Percentiles rank a stretch among this genome's conserved stretches.
Evolutionary conservation across 2,113 vertebrate genomes (phyloP).

Genomic region (Gasterosteus aculeatus): DNA sequence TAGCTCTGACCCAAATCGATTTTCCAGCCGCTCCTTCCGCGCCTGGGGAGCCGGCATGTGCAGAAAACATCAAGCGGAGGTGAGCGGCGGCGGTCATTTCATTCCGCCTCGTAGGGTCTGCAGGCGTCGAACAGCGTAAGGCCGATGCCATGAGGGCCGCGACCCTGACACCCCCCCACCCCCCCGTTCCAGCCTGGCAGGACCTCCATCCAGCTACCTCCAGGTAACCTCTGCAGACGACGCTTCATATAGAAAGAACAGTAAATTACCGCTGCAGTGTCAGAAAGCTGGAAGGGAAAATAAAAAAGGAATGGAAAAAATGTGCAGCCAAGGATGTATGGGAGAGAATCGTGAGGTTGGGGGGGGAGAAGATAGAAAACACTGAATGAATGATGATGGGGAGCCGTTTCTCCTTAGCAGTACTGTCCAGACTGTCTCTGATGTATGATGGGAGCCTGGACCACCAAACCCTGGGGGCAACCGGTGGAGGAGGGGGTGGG

Average conservation of each 20-base stretch:
- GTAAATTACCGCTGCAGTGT: background rate
- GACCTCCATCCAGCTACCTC: slow-evolving; percentile 6
- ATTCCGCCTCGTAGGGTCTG: slow-evolving; percentile 43
- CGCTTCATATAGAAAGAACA: background rate
- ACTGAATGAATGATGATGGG: slow-evolving; percentile 39
- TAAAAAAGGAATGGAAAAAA: background rate
- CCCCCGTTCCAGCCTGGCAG: slow-evolving; percentile 21
- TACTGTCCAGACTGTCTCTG: slow-evolving; percentile 62
- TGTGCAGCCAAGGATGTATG: slow-evolving; percentile 10
- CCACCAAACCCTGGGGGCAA: slow-evolving; percentile 34
- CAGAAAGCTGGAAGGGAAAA: background rate
- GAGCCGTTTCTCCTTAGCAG: slow-evolving; percentile 32
- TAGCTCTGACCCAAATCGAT: slow-evolving; percentile 77
- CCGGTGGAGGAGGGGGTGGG: slow-evolving; percentile 8
- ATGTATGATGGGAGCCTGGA: slow-evolving; percentile 50
- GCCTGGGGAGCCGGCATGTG: slow-evolving; percentile 64
- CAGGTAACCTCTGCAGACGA: slow-evolving; percentile 22
- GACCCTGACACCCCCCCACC: no score
- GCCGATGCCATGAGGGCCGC: no score
- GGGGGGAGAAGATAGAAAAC: slow-evolving; percentile 11
- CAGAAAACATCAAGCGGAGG: slow-evolving; percentile 66
- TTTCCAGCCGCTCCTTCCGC: slow-evolving; percentile 66
- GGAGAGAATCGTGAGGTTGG: background rate
- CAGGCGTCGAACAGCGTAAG: no score
- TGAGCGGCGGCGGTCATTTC: slow-evolving; percentile 58